Conservation (phyloP, 2,888 invertebrate genomes). For the Agonum fuliginosum region DNA sequence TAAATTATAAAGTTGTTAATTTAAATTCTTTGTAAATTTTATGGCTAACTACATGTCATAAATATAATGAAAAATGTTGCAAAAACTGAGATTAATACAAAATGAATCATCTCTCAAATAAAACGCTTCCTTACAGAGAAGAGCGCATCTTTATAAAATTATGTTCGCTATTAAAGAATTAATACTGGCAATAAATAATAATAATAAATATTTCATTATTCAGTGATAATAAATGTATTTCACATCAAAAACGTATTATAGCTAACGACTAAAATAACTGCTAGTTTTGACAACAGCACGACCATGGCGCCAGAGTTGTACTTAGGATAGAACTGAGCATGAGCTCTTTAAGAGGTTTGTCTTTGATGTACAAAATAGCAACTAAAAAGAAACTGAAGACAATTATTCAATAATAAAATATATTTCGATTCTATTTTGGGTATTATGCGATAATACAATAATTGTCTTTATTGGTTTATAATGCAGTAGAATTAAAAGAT, state of each 20-base stretch:
- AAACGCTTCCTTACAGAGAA: constrained; percentile 3
- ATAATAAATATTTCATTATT: constrained; percentile 41
- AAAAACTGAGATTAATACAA: constrained; percentile 6
- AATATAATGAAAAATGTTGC: neutral
- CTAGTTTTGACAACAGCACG: constrained; percentile 12
- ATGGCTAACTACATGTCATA: constrained; percentile 12
- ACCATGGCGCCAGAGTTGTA: too few species aligned
- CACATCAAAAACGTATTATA: constrained; percentile 6
- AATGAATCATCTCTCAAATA: constrained; percentile 26
- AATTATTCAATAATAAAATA: too few species aligned
- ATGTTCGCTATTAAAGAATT: constrained; percentile 29
- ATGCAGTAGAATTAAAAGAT: too few species aligned
- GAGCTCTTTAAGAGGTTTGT: too few species aligned
- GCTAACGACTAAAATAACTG: constrained; percentile 1
- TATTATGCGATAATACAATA: too few species aligned
- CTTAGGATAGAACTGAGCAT: too few species aligned
- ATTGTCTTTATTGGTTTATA: too few species aligned
- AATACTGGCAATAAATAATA: constrained; percentile 24
- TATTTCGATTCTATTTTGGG: too few species aligned
- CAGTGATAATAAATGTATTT: constrained; percentile 6
- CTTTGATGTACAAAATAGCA: too few species aligned
- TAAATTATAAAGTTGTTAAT: too few species aligned
- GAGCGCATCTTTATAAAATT: neutral
- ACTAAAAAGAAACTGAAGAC: too few species aligned
- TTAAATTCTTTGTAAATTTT: too few species aligned